These are phyloP conservation scores for Chionis minor DNA, from an alignment of 2,113 vertebrate genomes.

Conservation along the genomic window DNA sequence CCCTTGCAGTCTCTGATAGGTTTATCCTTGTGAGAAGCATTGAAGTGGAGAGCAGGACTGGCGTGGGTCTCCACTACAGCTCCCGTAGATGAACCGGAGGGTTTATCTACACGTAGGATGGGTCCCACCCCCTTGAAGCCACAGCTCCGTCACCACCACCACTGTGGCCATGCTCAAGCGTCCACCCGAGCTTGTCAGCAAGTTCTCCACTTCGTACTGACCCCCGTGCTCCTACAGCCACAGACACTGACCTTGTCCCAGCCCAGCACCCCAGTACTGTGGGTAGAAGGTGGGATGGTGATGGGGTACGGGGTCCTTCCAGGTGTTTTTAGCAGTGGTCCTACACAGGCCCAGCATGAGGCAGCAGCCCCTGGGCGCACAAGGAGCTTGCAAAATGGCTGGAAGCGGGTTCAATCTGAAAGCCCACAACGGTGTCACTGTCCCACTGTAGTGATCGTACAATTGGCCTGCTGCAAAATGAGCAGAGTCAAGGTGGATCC, in stretches of 20 bases:
- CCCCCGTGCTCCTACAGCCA: background rate
- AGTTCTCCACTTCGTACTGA: background rate
- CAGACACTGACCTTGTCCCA: fast-evolving
- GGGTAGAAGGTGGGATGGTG: background rate
- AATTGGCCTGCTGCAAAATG: background rate
- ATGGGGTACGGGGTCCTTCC: background rate
- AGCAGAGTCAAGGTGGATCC: background rate
- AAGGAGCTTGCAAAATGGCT: background rate
- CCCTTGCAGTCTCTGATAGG: background rate
- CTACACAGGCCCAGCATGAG: background rate
- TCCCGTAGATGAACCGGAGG: fast-evolving
- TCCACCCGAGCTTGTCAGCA: background rate
- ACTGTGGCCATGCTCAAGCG: background rate
- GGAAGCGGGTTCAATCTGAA: background rate
- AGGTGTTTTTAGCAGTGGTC: background rate
- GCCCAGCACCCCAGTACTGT: background rate
- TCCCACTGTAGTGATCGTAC: fast-evolving
- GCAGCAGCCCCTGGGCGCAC: too few relatives aligned
- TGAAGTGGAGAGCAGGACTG: background rate
- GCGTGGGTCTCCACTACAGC: background rate
- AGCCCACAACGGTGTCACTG: fast-evolving
- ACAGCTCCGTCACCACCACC: background rate
- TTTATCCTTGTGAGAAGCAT: background rate
- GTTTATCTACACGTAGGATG: background rate
- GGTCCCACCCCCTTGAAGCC: fast-evolving